Conservation (phyloP, 2,888 invertebrate genomes). For the Polia nebulosa region DNA sequence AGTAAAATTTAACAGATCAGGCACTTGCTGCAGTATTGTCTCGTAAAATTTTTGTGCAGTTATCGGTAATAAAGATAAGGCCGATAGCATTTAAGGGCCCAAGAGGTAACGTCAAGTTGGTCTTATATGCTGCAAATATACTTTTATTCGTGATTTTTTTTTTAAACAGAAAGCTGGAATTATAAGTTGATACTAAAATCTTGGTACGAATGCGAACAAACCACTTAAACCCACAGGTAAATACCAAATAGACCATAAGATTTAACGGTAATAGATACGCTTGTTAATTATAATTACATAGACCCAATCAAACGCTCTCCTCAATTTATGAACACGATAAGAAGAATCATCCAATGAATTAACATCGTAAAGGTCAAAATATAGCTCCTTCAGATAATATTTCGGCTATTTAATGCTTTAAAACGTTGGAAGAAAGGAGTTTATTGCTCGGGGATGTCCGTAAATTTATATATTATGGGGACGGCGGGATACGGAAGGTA, state of each 20-base stretch:
- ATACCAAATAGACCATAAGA: conserved; percentile 27
- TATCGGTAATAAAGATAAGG: not conserved
- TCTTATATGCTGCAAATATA: not conserved
- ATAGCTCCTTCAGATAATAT: conserved; percentile 51
- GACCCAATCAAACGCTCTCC: conserved; percentile 43
- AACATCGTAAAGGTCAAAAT: conserved; percentile 57
- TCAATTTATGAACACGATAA: conserved; percentile 49
- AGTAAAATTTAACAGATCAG: conserved; percentile 33
- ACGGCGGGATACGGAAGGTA: conserved; percentile 38
- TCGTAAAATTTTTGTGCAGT: conserved; percentile 21
- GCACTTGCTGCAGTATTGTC: conserved; percentile 22
- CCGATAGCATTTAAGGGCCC: not conserved
- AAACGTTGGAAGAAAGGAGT: conserved; percentile 61
- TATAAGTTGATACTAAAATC: not conserved
- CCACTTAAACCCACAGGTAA: conserved; percentile 2
- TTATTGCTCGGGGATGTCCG: conserved; percentile 61
- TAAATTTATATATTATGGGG: conserved; percentile 61
- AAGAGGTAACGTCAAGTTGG: not conserved
- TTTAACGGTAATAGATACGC: conserved; percentile 24
- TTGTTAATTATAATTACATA: conserved; percentile 35
- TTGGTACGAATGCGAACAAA: not conserved
- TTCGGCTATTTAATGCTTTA: conserved; percentile 56
- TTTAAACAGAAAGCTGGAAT: not conserved
- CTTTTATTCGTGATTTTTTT: too few relatives aligned
- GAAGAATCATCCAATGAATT: conserved; percentile 58